Conservation (phyloP, 2,797 vertebrate species). For the Crax fasciolata region DNA sequence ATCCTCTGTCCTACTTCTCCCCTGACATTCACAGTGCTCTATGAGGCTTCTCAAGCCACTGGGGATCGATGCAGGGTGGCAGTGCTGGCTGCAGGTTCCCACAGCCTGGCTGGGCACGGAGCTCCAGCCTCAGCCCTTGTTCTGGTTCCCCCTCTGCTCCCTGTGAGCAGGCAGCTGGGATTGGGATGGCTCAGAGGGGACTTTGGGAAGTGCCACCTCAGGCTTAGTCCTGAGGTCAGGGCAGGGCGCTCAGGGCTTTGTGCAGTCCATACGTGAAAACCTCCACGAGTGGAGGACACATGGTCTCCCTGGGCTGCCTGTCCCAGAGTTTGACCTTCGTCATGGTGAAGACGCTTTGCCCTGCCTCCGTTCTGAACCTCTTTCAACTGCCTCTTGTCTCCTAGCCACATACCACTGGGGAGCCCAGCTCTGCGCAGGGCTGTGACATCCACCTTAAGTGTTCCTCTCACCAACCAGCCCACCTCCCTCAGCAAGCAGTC, state of each 20-base stretch:
- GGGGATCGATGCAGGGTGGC: slow-evolving; percentile 32
- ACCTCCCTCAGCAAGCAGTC: neutral
- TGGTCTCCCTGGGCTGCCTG: neutral
- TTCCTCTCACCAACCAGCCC: neutral
- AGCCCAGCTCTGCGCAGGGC: neutral
- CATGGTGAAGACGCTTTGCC: neutral
- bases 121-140: neutral
- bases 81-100: slow-evolving; percentile 22
- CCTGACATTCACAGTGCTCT: slow-evolving; percentile 47
- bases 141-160: neutral
- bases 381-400: neutral
- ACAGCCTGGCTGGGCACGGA: neutral
- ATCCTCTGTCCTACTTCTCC: slow-evolving; percentile 63
- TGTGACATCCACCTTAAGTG: fast-evolving
- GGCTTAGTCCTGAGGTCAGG: neutral
- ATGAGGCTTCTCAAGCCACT: slow-evolving; percentile 53
- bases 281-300: neutral
- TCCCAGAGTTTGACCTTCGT: neutral
- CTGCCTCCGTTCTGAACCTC: neutral
- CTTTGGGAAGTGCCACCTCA: neutral
- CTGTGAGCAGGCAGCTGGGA: neutral
- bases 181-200: neutral
- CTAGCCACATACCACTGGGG: neutral
- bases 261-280: neutral
- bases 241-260: neutral